Evolutionary conservation across 2,113 vertebrate genomes (phyloP), one percentile per base, ranked within the genome.

Genomic region (Sorex fumeus): DNA sequence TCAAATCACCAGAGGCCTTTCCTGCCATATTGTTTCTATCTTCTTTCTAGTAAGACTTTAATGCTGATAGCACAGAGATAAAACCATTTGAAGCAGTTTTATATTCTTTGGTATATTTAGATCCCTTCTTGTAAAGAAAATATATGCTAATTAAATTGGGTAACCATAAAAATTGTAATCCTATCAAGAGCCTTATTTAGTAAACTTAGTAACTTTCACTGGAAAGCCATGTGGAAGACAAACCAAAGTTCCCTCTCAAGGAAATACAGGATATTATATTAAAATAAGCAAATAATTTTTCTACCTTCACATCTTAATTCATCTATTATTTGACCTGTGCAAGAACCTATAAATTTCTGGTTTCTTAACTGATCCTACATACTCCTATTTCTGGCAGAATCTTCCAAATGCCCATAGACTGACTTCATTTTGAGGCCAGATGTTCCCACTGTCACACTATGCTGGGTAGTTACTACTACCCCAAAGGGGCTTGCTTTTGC

Each of bases 1-100:
- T 98, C 96, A 97, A 97, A 97, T 97, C 96, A 97, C 94, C 95
- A 97, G 94, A 96, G 95, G 88, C 93, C 97, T 97, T 96, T 96
- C 95, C 95, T 95, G 91, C 40, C 62, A 93, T 95, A 82, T 96
- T 94, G 64, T 97, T 97, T 95, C 96, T 91, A 67, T 90, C 94
- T 90, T 96, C 93, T 95, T 78, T 94, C 77, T 75, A 75, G 60
- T 80, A 84, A 69, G 77, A 40, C 64, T 53, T 93, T 77, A 95
- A 80, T 70, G 40, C 88, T 36, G 47, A 3, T 86, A 74, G 91
- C 27, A 75, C 90, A 95, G 34, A 90, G 76, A 88, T 76, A 94
- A 80, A 80, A 67, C 85, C 87, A 95, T 6, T 91, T 93, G 96
- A 95, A 88, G 87, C 80, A 43, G 34, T 91, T 89, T 70, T 47